Conservation (phyloP, 2,888 invertebrate genomes). For the Drepana falcataria region DNA sequence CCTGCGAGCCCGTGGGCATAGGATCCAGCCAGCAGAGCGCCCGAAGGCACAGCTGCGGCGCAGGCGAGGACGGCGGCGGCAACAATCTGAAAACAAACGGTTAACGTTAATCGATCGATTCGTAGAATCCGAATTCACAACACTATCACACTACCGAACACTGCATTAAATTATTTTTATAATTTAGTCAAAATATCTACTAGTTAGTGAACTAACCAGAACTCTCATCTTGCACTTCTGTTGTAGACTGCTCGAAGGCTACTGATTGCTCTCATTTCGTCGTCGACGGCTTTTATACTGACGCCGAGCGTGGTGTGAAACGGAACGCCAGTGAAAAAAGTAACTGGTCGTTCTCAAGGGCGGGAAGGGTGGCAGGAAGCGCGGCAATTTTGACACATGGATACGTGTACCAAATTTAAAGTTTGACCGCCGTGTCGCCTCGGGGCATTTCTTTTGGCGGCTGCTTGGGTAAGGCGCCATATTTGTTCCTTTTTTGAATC, state of each 20-base stretch:
- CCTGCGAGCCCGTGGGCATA: slow-evolving; percentile 39
- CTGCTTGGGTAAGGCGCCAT: neutral
- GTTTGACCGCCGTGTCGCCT: slow-evolving; percentile 10
- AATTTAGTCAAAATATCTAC: slow-evolving; percentile 27
- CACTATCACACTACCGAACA: slow-evolving; percentile 13
- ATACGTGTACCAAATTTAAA: slow-evolving; percentile 41
- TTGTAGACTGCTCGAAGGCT: slow-evolving; percentile 75
- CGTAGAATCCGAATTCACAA: slow-evolving; percentile 12
- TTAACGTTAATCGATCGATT: slow-evolving; percentile 19
- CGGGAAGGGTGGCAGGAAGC: slow-evolving; percentile 74
- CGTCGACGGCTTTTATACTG: slow-evolving; percentile 62
- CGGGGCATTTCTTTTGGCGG: neutral
- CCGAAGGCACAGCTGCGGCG: slow-evolving; percentile 67
- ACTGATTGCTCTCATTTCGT: slow-evolving; percentile 72
- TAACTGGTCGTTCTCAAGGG: slow-evolving; percentile 70
- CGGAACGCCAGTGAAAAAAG: slow-evolving; percentile 68
- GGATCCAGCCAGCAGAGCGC: slow-evolving; percentile 54
- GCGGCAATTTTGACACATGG: slow-evolving; percentile 50
- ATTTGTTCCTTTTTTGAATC: neutral
- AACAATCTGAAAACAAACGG: slow-evolving; percentile 70
- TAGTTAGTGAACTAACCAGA: slow-evolving; percentile 59
- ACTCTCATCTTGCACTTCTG: slow-evolving; percentile 78
- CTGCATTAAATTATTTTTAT: slow-evolving; percentile 14
- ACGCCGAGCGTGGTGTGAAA: slow-evolving; percentile 49
- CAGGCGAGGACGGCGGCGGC: slow-evolving; percentile 73